Base-by-base conservation (phyloP, 2,113 vertebrate genomes). In the Scomber colias region DNA sequence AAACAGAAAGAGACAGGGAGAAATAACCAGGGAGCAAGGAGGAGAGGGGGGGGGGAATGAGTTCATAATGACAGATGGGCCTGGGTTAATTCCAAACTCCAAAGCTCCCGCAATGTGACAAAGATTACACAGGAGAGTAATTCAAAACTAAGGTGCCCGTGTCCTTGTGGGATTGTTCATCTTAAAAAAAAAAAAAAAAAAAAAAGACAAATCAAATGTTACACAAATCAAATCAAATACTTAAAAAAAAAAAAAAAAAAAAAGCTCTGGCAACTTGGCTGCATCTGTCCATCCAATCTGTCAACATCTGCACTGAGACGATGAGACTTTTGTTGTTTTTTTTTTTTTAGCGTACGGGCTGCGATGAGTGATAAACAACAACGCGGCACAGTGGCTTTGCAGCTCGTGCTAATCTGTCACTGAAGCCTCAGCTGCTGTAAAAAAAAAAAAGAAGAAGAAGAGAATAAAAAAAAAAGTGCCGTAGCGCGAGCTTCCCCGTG, bases 21-120 rank as follows among this genome's bases (percentile, higher is more conserved):
- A 68, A 24, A 65, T 5, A 66, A 35, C 8, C 45, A 10, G 24
- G 17, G 27, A 48, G 35, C 5, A 45, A 27, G 57, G 59, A 78
- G 53, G 2, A 49, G 51, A 73, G 68, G 27, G 30, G 51, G 40
- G 19, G 70, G 49, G 44, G 82, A 85, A 81, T 72, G 74, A 81
- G 78, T 76, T 82, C 71, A 75, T 82, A 70, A 77, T 82, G 90
- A 92, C 86, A 92, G 89, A 90, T 87, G 86, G 87, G 77, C 57
- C 77, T 79, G 81, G 79, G 70, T 40, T 66, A 51, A 62, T 82
- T 89, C 87, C 83, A 90, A 79, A 46, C 57, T 70, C 75, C 64
- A 81, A 49, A 84, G 71, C 83, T 89, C 73, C 79, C 65, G 57
- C 79, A 85, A 71, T 76, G 83, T 78, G 79, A 85, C 78, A 79